Evolutionary conservation across 2,797 vertebrate genomes (phyloP).

Genomic region (Chaunax sp.): DNA sequence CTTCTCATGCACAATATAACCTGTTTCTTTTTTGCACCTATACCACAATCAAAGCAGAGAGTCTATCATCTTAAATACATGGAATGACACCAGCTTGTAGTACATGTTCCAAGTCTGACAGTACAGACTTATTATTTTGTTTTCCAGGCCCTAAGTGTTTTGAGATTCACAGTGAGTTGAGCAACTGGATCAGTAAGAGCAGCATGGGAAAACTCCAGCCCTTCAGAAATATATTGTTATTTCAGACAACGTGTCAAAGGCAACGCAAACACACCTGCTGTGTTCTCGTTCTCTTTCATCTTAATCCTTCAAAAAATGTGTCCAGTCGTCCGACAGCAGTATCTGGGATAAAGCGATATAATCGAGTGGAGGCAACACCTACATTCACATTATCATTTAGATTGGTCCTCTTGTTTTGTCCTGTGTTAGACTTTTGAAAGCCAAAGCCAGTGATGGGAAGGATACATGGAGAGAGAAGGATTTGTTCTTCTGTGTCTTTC

Average conservation of each 20-base stretch:
- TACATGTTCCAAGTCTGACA: constrained; percentile 56
- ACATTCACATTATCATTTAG: constrained; percentile 69
- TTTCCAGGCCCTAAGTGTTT: constrained; percentile 66
- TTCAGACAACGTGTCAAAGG: constrained; percentile 69
- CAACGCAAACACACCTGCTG: constrained; percentile 60
- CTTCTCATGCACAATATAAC: constrained; percentile 15
- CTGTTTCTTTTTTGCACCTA: constrained; percentile 19
- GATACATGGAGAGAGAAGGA: constrained; percentile 45
- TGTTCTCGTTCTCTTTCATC: constrained; percentile 34
- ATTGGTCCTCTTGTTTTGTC: constrained; percentile 53
- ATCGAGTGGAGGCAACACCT: constrained; percentile 52
- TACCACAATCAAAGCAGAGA: constrained; percentile 46
- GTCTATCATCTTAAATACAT: constrained; percentile 31
- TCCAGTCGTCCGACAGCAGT: constrained; percentile 51
- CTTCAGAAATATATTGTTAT: constrained; percentile 76
- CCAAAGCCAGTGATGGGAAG: constrained; percentile 48
- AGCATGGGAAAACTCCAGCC: constrained; percentile 81
- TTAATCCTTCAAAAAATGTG: constrained; percentile 40
- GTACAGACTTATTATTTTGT: constrained; percentile 55
- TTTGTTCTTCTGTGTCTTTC: constrained; percentile 55
- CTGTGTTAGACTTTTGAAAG: constrained; percentile 42
- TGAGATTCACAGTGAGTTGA: constrained; percentile 78
- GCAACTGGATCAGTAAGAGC: constrained; percentile 77
- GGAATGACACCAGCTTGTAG: constrained; percentile 48
- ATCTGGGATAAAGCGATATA: constrained; percentile 50